Base-by-base conservation (phyloP, 2,888 invertebrate genomes). In the Eupithecia abbreviata region DNA sequence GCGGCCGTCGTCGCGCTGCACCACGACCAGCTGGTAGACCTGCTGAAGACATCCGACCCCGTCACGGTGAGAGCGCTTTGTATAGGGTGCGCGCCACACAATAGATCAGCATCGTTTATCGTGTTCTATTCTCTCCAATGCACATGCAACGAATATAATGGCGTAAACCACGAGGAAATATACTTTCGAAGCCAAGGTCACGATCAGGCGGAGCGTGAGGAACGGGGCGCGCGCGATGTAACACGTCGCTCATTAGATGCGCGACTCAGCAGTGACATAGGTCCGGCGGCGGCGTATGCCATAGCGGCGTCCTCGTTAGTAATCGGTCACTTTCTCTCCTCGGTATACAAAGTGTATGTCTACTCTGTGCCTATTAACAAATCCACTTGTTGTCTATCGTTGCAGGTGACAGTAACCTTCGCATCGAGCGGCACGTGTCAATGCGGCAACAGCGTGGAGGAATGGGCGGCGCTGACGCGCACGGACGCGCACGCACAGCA, bases 11-110 rank as follows among this genome's bases (percentile, higher is more conserved):
- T 98, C 5, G 98, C 98, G 0, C 93, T 99, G 80, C 97, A 97
- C 51, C 98, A 98, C 92, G 98, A 98, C 89, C 98, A 98, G 91
- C 98, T 99, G 96, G 98, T 98, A 51, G 98, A 98, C 91, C 94
- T 98, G 82, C 94, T 99, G 77, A 98, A 98, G 93, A 98, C 98
- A 0, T 98, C 98, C 6, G 96, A 97, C 80, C 97, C 97, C 69
- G 98, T 99, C 73, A 98, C 97, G 66, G 97, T 98, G 55, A 83
- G 41, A 5, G 2, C 15, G 6, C 51, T n/a, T 15, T 51, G n/a
- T 51, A n/a, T 30, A 30, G 30, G 30, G 30, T 30, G 30, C 30
- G 30, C 30, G 30, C 30, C 30, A 30, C 47, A 10, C 9, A 47
- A 47, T 47, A 47, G 47, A 47, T 47, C 47, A 47, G 47, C 47